These are phyloP conservation scores for Amorpha juglandis DNA, from an alignment of 2,888 invertebrate species.

Conservation along the genomic window DNA sequence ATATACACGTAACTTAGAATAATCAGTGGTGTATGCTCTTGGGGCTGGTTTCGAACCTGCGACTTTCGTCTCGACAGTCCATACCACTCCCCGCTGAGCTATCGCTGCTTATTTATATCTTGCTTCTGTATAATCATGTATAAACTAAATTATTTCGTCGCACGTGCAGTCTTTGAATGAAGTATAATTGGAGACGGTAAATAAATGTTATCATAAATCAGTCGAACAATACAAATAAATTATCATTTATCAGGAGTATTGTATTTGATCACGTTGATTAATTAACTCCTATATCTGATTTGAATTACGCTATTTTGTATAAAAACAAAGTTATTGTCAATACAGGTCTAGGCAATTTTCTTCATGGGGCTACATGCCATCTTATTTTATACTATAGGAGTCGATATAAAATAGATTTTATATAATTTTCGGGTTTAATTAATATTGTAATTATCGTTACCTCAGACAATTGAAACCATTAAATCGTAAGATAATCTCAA, in stretches of 20 bases:
- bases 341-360: constrained; percentile 17
- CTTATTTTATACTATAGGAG: constrained; percentile 5
- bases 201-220: background rate
- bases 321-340: constrained; percentile 22
- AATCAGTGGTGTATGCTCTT: no score
- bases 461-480: background rate
- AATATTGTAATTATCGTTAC: background rate
- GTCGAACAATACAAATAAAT: constrained; percentile 5
- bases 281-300: background rate
- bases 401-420: constrained; percentile 13
- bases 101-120: no score
- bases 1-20: no score
- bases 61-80: no score
- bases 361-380: background rate
- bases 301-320: constrained; percentile 5
- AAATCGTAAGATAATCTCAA: constrained; percentile 5
- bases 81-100: no score
- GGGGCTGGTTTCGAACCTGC: no score
- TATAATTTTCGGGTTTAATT: constrained; percentile 14
- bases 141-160: constrained; percentile 18
- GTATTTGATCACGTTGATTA: background rate
- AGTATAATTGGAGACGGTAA: background rate
- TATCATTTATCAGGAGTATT: background rate
- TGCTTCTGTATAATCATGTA: constrained; percentile 28
- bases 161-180: constrained; percentile 16